Evolutionary conservation across 2,888 invertebrate species (phyloP), one percentile per base, ranked within the genome.

Genomic region (Patella depressa): DNA sequence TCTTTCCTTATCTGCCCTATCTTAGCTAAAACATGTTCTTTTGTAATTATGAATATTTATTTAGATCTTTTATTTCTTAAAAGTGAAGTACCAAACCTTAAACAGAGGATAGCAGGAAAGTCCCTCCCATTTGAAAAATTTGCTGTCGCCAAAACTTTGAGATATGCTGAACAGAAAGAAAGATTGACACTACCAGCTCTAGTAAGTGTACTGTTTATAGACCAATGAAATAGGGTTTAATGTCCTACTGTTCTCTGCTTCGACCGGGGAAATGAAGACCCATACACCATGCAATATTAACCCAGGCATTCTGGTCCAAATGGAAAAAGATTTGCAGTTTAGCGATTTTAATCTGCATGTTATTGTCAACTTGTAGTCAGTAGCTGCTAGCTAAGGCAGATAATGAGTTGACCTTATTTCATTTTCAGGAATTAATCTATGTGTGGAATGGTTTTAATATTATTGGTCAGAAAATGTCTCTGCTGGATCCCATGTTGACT

Each of bases 41-140:
- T 11, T n/a, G 29, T 29, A 71, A 5, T 71, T 17, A 71, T 24
- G 14, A 29, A 29, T 73, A 17, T 53, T n/a, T 19, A 14, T n/a
- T 45, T 45, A 53, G 4, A 70, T 11, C 65, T 29, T 24, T 15
- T 59, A 55, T 53, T 72, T 71, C 1, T 45, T 88, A 91, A 71
- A 90, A 96, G 96, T 85, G 94, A 95, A 85, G 96, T 96, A 7
- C 96, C 97, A 3, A 93, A 93, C 75, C 94, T 95, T 91, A 97
- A 96, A 88, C 96, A 97, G 89, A 94, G 96, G 78, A 96, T 98
- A 77, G 98, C 98, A 54, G 98, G 99, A 0, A 98, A 98, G 92
- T 98, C 98, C 0, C 92, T 99, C 82, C 98, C 99, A 2, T 95
- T 98, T 94, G 98, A 99, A 92, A 99, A 99, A 92, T 98, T 98